These are phyloP conservation scores for Tauraco hartlaubi DNA, from an alignment of 2,797 vertebrate species.

Conservation along the genomic window DNA sequence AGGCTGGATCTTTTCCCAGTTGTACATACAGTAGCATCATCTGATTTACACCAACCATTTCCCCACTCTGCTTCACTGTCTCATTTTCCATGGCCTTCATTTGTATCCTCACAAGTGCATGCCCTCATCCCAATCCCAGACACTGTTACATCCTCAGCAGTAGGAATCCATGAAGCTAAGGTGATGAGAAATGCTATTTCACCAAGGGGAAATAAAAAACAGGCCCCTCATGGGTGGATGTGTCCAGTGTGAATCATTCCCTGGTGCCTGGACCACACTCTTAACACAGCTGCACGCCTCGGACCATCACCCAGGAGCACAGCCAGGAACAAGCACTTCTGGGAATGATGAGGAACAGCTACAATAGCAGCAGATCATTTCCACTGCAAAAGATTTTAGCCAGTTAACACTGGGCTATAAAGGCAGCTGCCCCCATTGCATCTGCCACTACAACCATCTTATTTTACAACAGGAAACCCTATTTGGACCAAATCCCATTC, in stretches of 20 bases:
- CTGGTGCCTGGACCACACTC: not conserved
- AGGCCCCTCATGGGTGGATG: fast-evolving
- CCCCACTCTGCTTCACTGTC: not conserved
- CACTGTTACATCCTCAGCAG: not conserved
- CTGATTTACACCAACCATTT: not conserved
- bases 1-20: not conserved
- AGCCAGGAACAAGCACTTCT: not conserved
- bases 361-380: not conserved
- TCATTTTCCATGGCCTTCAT: not conserved
- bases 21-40: not conserved
- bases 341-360: not conserved
- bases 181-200: not conserved
- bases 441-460: not conserved
- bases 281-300: fast-evolving
- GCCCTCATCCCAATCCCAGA: not conserved
- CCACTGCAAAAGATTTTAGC: not conserved
- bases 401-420: not conserved
- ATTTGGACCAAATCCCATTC: not conserved
- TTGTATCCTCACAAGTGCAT: not conserved
- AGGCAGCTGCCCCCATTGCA: not conserved
- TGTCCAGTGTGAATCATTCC: fast-evolving
- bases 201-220: not conserved
- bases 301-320: not conserved
- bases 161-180: not conserved
- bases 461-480: not conserved